Base-by-base conservation (phyloP, 2,797 vertebrate genomes). In the Pelochelys cantorii region DNA sequence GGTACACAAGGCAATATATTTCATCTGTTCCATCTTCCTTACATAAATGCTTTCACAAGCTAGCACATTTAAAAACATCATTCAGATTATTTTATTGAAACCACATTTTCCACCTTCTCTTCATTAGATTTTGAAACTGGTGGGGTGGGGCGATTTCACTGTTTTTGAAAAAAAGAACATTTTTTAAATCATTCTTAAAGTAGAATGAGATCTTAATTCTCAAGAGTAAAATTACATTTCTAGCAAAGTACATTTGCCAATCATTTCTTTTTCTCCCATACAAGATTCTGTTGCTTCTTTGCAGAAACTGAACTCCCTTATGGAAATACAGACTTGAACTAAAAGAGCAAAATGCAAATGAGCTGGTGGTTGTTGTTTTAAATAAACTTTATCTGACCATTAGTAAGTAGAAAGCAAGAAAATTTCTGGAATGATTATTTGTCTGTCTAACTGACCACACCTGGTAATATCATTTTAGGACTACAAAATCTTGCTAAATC, bases 31-130 rank as follows among this genome's bases (percentile, higher is more conserved):
- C 27, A 48, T 56, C 52, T 1, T 3, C 7, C 86, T 53, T 25
- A 90, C 82, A 27, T 31, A 90, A 90, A 87, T 27, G 31, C 81
- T 86, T 27, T 84, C 6, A 59, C 31, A 86, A 92, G 65, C 14
- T 11, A 55, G 25, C 31, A 5, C 11, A 59, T 20, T 75, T 11
- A 2, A 65, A 83, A 86, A 29, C 48, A 2, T 57, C 20, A 59
- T 55, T 90, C 75, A 48, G 17, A 29, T 65, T 81, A 82, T 53
- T 86, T 86, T 34, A 86, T 52, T 84, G 25, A 27, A 90, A 84
- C 29, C 1, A 0, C 59, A 79, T 52, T 86, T 88, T 78, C 29
- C 17, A 48, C 42, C 9, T 85, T 83, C 12, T 79, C n/a, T 77
- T 53, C 78, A 52, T 85, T 77, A 52, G 83, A 78, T 4, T 5